Evolutionary conservation across 1,140 invertebrate genomes (phyloP).

Genomic region (Lordiphosa mommai): DNA sequence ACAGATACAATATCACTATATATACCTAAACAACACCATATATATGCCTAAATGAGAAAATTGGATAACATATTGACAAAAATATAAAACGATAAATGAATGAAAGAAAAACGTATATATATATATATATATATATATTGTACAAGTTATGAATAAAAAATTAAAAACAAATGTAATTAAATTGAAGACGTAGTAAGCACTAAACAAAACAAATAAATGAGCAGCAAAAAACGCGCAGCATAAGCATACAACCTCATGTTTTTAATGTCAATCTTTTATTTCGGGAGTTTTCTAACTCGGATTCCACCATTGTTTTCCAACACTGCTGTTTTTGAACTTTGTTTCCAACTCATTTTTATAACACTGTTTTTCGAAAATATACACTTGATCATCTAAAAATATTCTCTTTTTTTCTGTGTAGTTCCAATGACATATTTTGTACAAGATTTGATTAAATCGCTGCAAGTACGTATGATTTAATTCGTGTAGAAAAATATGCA

Average conservation of each 20-base stretch:
- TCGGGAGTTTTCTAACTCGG: too few species aligned
- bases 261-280: not conserved
- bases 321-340: too few species aligned
- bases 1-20: conserved; percentile 74
- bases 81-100: conserved; percentile 4
- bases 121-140: conserved; percentile 63
- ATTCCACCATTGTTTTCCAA: too few species aligned
- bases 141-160: conserved; percentile 65
- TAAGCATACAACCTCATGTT: conserved; percentile 27
- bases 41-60: conserved; percentile 73
- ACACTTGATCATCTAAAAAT: too few species aligned
- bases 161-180: conserved; percentile 53
- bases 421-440: too few species aligned
- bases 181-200: conserved; percentile 71
- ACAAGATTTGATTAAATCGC: too few species aligned
- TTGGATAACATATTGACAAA: conserved; percentile 41
- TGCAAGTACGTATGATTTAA: too few species aligned
- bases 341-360: too few species aligned
- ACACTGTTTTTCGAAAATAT: too few species aligned
- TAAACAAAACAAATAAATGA: conserved; percentile 70
- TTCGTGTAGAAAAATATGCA: too few species aligned
- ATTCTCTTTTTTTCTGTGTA: too few species aligned
- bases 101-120: conserved; percentile 43
- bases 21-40: conserved; percentile 56
- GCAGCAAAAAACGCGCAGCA: conserved; percentile 47